Base-by-base conservation (phyloP, 2,888 invertebrate genomes). In the Tetheella fluctuosa region DNA sequence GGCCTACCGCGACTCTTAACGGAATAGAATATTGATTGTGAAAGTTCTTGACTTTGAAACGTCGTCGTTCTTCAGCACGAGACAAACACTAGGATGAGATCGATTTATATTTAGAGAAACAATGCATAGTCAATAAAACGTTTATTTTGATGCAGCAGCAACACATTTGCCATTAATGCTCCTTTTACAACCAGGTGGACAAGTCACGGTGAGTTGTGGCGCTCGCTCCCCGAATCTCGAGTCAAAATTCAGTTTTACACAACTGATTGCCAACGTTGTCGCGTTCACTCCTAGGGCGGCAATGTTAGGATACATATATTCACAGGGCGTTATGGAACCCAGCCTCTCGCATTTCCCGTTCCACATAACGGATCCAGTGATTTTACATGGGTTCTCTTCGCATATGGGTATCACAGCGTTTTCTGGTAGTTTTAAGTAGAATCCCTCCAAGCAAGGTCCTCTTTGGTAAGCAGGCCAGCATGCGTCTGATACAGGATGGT, bases 381-480 rank as follows among this genome's bases (percentile, higher is more conserved):
- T 62, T 6, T 63, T 64, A 75, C 96, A 96, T 0, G 95, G 94
- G 86, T 96, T 96, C 23, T 69, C 71, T 4, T 86, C 87, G 74
- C 96, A 96, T 58, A 89, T 84, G 0, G 96, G 95, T 52, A 95
- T 86, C 0, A 92, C 88, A 15, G 94, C 79, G 42, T 91, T 85
- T 52, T 76, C 66, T 12, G 88, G 89, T 23, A 96, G 86, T 8
- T 94, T 78, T 25, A 96, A 85, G 73, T 95, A 94, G 60, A 95
- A 77, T 0, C 89, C 88, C 0, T 72, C 58, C 0, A 76, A 67
- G 73, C 96, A 96, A 0, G 96, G 96, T 0, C 96, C 96, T 77
- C 90, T 93, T 48, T 90, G 89, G 74, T 94, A 96, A 0, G 95
- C 95, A 56, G 94, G 91, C 87, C 94, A 94, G 71, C 96, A 96